phyloP scores from a whole-genome alignment of 1,140 invertebrate genomes.

The Rhopalosiphum padi region DNA sequence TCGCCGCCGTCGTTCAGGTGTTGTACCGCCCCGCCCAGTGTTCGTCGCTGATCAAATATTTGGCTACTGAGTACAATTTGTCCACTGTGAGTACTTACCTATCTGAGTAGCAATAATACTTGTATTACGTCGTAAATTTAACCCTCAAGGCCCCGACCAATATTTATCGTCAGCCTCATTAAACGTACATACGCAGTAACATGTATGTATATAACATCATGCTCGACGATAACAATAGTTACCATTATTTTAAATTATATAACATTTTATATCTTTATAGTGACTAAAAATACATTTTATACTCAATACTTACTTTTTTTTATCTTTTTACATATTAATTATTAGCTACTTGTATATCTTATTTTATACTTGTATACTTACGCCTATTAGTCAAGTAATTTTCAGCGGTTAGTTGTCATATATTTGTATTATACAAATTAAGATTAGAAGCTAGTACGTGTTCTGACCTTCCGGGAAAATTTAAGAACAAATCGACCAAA shows the following conservation, averaged over 20 bases:
- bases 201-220: neutral
- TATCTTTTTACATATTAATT: no score
- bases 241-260: neutral
- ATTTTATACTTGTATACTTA: no score
- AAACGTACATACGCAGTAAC: no score
- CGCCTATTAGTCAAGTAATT: neutral
- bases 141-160: neutral
- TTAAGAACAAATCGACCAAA: neutral
- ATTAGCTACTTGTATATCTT: no score
- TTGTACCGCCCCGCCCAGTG: constrained; percentile 19
- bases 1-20: constrained; percentile 36
- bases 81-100: neutral
- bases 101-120: neutral
- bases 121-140: neutral
- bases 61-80: constrained; percentile 33
- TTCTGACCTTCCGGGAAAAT: neutral
- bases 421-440: neutral
- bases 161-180: neutral
- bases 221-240: neutral
- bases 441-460: neutral
- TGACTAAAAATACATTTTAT: neutral
- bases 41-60: neutral
- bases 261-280: neutral
- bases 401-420: neutral
- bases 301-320: neutral